A percentile compares a stretch with the other conserved stretches of the same genome.
Evolutionary conservation across 2,888 invertebrate genomes (phyloP).

Genomic region (Platynereis dumerilii): DNA sequence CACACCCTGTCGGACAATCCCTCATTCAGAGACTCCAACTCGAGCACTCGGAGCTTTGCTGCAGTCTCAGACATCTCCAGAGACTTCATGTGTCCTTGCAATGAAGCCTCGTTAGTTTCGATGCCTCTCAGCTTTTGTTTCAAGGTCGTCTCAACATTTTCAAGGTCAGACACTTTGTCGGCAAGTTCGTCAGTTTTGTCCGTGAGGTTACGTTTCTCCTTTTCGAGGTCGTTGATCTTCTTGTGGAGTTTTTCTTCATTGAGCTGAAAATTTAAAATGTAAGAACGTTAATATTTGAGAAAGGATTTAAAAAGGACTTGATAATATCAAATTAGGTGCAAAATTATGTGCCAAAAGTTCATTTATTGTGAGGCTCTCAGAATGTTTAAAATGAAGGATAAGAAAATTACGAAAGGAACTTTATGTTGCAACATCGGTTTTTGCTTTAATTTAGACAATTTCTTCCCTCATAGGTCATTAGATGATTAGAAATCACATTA

Average conservation of each 20-base stretch:
- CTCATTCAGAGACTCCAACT: slow-evolving; percentile 32
- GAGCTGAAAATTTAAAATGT: not conserved
- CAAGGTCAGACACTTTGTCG: slow-evolving; percentile 28
- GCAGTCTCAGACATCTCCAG: slow-evolving; percentile 28
- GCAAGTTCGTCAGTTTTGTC: slow-evolving; percentile 26
- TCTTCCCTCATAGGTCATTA: too few species aligned
- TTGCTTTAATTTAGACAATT: too few species aligned
- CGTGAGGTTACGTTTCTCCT: slow-evolving; percentile 19
- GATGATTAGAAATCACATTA: too few species aligned
- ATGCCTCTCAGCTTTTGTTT: slow-evolving; percentile 30
- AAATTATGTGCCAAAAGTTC: too few species aligned
- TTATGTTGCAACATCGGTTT: too few species aligned
- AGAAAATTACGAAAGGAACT: too few species aligned
- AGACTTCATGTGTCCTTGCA: slow-evolving; percentile 24
- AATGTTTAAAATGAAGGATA: too few species aligned
- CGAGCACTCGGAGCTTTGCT: slow-evolving; percentile 12
- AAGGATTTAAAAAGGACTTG: too few species aligned
- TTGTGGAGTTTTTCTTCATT: slow-evolving; percentile 23
- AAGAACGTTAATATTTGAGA: too few species aligned
- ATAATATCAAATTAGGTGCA: too few species aligned
- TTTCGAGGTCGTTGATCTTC: slow-evolving; percentile 28
- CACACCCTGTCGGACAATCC: slow-evolving; percentile 22
- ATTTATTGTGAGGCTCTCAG: too few species aligned
- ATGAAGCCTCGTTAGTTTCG: slow-evolving; percentile 28
- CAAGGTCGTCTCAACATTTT: slow-evolving; percentile 28